Conservation (phyloP, 2,888 invertebrate species). For the Monopis laevigella region DNA sequence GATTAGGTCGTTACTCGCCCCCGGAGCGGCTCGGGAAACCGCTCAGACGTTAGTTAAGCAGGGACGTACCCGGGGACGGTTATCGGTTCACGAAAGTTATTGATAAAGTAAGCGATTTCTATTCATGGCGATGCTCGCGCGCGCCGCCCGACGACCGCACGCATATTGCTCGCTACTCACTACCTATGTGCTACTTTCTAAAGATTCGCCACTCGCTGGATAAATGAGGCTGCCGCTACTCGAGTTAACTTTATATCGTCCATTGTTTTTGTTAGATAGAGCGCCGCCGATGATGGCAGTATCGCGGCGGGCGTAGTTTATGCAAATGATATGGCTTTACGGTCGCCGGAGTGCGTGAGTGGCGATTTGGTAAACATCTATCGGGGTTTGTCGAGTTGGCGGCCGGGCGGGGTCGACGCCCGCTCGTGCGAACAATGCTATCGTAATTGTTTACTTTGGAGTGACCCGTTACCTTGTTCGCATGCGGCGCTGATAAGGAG, state of each 20-base stretch:
- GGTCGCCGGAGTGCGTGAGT: conserved; percentile 16
- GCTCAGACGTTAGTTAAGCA: conserved; percentile 3
- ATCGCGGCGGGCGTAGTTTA: conserved; percentile 20
- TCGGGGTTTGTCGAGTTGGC: conserved; percentile 11
- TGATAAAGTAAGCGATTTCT: conserved; percentile 50
- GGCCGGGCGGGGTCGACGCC: conserved; percentile 31
- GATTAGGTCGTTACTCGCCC: conserved; percentile 11
- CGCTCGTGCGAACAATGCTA: conserved; percentile 40
- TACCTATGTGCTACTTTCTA: conserved; percentile 14
- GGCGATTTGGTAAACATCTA: conserved; percentile 24
- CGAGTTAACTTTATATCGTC: conserved; percentile 3
- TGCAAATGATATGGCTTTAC: conserved; percentile 27
- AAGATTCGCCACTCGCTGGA: conserved; percentile 13
- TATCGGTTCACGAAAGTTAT: conserved; percentile 34
- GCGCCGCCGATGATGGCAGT: conserved; percentile 8
- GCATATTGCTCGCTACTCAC: conserved; percentile 9
- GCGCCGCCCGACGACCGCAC: conserved; percentile 20
- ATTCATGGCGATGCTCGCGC: conserved; percentile 40
- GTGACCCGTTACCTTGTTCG: conserved; percentile 35
- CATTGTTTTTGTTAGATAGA: conserved; percentile 9
- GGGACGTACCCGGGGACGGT: conserved; percentile 16
- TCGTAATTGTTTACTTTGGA: conserved; percentile 56
- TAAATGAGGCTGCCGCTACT: conserved; percentile 1
- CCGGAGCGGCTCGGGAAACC: conserved; percentile 4
- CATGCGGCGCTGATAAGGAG: conserved; percentile 12